Evolutionary conservation across 2,113 vertebrate species (phyloP), one percentile per base, ranked within the genome.

Genomic region (Festucalex cinctus): DNA sequence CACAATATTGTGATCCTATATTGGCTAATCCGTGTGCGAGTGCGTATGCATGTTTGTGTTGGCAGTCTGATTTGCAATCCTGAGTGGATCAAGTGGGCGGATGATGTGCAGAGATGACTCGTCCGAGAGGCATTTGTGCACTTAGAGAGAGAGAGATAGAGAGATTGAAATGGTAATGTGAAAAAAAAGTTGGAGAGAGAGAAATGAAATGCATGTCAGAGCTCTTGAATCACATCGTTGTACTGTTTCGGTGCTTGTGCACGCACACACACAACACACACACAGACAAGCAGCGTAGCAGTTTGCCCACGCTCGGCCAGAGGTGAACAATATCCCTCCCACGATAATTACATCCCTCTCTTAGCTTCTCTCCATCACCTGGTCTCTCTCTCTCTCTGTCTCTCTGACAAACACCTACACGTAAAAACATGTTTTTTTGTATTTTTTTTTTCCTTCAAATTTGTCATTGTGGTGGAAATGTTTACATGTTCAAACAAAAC

Each of bases 21-120:
- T 49, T 48, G 32, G 63, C 26, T 36, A 24, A 39, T 49, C 2
- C 46, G n/a, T 51, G 51, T 57, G 62, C 17, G 49, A 35, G 56
- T 41, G 32, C 6, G 28, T 64, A 56, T 28, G 65, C 37, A 65
- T 51, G 75, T 10, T n/a, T 71, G 81, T 82, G 85, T 85, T 79
- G 78, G 84, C 53, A 86, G 83, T 43, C 68, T 84, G 85, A 80
- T 89, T 89, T 89, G 87, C 83, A 85, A 85, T 83, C 76, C 86
- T 83, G 83, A 89, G 86, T 84, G 84, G 81, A 79, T 67, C 1
- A 77, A 83, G 88, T 88, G 82, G 88, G 88, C 74, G 82, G 86
- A 84, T 60, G 86, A 88, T 81, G 88, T 84, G 85, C 84, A 85
- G 77, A 81, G 82, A 81, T 69, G 84, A 82, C 82, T 67, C 13